Evolutionary conservation across 2,888 invertebrate genomes (phyloP), one percentile per base, ranked within the genome.

Genomic region (Eupithecia vulgata): DNA sequence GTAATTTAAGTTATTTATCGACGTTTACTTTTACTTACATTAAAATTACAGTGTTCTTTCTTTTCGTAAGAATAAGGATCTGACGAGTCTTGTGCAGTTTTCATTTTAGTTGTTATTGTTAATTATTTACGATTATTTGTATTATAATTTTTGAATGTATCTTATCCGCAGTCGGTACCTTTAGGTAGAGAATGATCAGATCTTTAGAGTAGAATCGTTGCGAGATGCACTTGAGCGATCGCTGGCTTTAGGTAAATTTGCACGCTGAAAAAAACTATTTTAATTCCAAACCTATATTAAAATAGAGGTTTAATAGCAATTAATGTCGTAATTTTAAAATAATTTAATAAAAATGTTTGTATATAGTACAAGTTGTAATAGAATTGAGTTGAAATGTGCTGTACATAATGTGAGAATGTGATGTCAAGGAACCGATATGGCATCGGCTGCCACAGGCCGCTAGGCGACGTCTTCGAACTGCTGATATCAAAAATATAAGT

Each of bases 351-450:
- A 91, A 91, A 91, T 93, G 92, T 93, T 93, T 94, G 94, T 94
- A 94, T 92, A 94, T 94, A 94, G 94, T 93, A 94, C 93, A 94
- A 93, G 93, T 92, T 88, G 90, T 91, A 91, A 89, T 90, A 92
- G 90, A 88, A 87, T 87, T 87, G 91, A 87, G 88, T 87, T 84
- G 88, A 89, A 87, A 87, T 86, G 86, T 85, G 30, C 30, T 94
- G 93, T 93, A 93, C 85, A 93, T 93, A 93, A 87, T 86, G 88
- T 84, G 86, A 88, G 87, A 87, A 88, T 90, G 90, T 87, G 87
- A 88, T 87, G 83, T 68, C 80, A 25, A 84, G 84, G 82, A 84
- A 84, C 82, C 83, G 87, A 85, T 83, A 82, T 82, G 83, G 83
- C 82, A 81, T 65, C 65, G 84, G 85, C 85, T 81, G 84, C 86